Conservation (phyloP, 2,797 vertebrate species). For the Sebastes hubbsi region DNA sequence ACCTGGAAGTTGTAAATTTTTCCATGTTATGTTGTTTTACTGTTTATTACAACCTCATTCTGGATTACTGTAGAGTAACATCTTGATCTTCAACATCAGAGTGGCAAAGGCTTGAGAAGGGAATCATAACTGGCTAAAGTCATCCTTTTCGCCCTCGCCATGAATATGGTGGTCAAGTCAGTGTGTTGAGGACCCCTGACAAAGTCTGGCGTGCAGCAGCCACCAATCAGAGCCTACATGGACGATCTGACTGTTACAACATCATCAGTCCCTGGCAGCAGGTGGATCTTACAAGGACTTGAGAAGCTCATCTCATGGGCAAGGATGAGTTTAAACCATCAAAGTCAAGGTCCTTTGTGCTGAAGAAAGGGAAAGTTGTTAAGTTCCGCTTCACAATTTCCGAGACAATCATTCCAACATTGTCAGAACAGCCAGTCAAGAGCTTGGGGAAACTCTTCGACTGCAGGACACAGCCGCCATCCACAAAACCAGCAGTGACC, state of each 20-base stretch:
- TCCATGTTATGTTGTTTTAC: too few relatives aligned
- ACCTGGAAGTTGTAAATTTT: too few relatives aligned
- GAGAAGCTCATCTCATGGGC: background rate
- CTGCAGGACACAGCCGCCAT: too few relatives aligned
- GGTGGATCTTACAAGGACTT: too few relatives aligned
- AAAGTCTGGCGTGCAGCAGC: background rate
- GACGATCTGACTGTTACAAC: background rate
- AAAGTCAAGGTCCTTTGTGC: background rate
- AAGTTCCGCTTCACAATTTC: too few relatives aligned
- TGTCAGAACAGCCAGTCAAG: too few relatives aligned
- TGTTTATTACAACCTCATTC: too few relatives aligned
- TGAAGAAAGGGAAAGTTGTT: background rate
- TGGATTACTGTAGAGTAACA: too few relatives aligned
- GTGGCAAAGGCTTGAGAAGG: background rate
- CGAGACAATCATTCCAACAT: too few relatives aligned
- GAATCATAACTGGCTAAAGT: background rate
- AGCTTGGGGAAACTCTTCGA: background rate
- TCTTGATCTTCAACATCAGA: too few relatives aligned
- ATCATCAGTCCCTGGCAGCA: background rate
- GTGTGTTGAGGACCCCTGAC: background rate
- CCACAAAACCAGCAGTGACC: too few relatives aligned
- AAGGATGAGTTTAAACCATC: background rate
- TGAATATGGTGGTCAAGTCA: too few relatives aligned
- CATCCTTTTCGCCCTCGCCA: background rate
- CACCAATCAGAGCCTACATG: background rate